Conservation (phyloP, 2,113 vertebrate genomes). For the Chamaetylas fuelleborni region DNA sequence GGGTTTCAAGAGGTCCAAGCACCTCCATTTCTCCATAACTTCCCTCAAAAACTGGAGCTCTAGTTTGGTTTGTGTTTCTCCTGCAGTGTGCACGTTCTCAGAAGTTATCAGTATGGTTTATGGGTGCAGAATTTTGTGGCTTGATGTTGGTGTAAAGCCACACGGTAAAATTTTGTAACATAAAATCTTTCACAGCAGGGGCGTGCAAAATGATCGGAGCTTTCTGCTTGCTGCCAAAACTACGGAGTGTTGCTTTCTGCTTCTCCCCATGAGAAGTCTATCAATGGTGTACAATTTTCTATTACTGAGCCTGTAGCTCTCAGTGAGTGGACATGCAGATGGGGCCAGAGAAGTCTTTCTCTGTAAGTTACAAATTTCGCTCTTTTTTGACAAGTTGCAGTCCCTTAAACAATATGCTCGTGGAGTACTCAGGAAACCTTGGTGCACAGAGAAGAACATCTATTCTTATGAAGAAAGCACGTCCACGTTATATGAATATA, state of each 20-base stretch:
- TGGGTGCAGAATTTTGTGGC: background rate
- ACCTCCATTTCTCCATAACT: background rate
- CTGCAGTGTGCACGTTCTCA: background rate
- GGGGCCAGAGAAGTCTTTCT: background rate
- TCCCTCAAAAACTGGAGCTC: background rate
- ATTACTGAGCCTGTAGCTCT: background rate
- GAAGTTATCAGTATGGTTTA: background rate
- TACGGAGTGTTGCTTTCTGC: background rate
- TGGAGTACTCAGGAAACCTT: background rate
- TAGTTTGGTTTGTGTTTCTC: background rate
- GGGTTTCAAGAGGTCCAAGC: background rate
- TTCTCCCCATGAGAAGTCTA: background rate
- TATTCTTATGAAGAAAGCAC: background rate
- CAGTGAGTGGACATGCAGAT: background rate
- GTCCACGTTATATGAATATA: background rate
- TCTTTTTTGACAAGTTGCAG: background rate
- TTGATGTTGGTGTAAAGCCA: background rate
- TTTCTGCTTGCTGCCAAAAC: background rate
- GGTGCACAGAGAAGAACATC: background rate
- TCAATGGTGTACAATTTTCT: background rate
- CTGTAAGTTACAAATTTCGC: background rate
- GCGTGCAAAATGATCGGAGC: fast-evolving
- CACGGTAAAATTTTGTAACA: background rate
- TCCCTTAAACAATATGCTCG: background rate
- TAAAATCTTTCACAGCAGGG: background rate